Evolutionary conservation across 2,888 invertebrate genomes (phyloP), one percentile per base, ranked within the genome.

Genomic region (Dolomedes plantarius): DNA sequence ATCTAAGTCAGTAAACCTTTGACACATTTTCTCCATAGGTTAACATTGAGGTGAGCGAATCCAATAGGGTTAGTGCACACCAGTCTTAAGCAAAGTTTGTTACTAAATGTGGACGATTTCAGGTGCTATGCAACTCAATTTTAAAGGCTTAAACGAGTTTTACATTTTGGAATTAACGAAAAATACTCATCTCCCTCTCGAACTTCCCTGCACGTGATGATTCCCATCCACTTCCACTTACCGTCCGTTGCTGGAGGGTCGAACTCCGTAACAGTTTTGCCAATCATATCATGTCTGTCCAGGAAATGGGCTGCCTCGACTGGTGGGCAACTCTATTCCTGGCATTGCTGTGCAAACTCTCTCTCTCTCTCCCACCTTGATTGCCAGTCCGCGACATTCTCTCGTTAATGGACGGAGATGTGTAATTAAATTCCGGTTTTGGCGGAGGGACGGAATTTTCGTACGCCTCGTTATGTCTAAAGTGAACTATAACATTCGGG

Each of bases 391-490:
- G n/a, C 69, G 39, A 68, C 67, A 75, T 67, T 36, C 69, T 71
- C 69, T 75, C 75, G n/a, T 68, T 81, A 75, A 72, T 73, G 74
- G 68, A 7, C 29, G 39, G n/a, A 75, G 69, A 46, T 36, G 23
- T 81, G 69, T 75, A 81, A 81, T 81, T 81, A 81, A 75, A 81
- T 75, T 75, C 81, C 69, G 56, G 81, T 75, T 81, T 62, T 32
- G 32, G 36, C 64, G 1, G 78, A 5, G 31, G 65, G 65, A 50
- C 19, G 64, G 64, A 19, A 56, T 56, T 56, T 56, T 23, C 23
- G 56, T 56, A 23, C 23, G 1, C 56, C 23, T 56, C 5, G 56
- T 56, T 56, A 19, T 23, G 23, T 6, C 46, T 16, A 46, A 36
- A 16, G 23, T 19, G 56, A n/a, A 56, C 56, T 56, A 23, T 56